A percentile compares a stretch with the other conserved stretches of the same genome.
These are phyloP conservation scores for Cerastoderma edule DNA, from an alignment of 2,888 invertebrate genomes.

Conservation along the genomic window DNA sequence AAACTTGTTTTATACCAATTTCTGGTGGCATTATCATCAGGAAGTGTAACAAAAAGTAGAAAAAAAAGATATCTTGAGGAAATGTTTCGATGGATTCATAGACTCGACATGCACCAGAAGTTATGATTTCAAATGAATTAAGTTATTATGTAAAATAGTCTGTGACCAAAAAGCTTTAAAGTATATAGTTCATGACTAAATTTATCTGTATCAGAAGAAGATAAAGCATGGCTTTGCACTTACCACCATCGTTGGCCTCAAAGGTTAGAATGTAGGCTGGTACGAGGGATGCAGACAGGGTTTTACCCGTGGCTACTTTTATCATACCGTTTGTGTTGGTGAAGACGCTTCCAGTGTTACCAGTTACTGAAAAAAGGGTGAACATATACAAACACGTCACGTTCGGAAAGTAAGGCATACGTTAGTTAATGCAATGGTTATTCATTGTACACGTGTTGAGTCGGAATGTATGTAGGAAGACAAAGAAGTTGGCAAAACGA, in stretches of 20 bases:
- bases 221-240: no score
- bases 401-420: no score
- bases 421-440: no score
- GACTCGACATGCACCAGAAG: background rate
- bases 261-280: conserved; percentile 2
- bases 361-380: background rate
- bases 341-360: conserved; percentile 2
- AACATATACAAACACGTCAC: no score
- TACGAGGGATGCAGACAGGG: background rate
- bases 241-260: conserved; percentile 4
- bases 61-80: background rate
- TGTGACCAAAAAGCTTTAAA: background rate
- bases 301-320: background rate
- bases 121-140: background rate
- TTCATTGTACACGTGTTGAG: no score
- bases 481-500: no score
- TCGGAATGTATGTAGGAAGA: no score
- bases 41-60: background rate
- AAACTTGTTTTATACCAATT: no score
- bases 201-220: background rate
- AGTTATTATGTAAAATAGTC: background rate
- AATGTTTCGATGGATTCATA: background rate
- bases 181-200: background rate
- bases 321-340: background rate
- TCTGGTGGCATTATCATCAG: no score